Base-by-base conservation (phyloP, 2,888 invertebrate species). In the Caenorhabditis drosophilae region DNA sequence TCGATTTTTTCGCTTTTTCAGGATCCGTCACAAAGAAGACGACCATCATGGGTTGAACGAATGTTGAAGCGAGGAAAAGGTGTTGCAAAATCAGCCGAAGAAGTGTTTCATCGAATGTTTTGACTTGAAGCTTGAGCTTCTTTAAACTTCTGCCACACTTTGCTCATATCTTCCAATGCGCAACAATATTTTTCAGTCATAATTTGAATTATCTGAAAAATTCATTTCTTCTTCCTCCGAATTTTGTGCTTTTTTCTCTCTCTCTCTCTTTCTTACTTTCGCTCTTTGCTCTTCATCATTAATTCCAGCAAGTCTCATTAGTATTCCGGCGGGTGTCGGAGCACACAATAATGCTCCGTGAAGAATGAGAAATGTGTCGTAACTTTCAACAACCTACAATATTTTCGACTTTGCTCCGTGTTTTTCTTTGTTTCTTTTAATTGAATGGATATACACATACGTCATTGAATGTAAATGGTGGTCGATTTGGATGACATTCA, bases 1-100 rank as follows among this genome's bases (percentile, higher is more conserved):
- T 15, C 6, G 25, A n/a, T 25, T 6, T 38, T 6, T n/a, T 22
- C 11, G 18, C 11, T 26, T 25, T 45, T 58, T 20, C 26, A 63
- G 63, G 57, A 63, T 26, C 63, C 63, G 7, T 49, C 57, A 1
- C 52, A 58, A 50, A 31, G 58, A 16, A 22, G 57, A 12, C 53
- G 63, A 27, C 63, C 54, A 15, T 63, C 63, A 7, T 72, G 68
- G 67, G 61, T 76, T 38, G 71, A 70, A 20, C 61, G 75, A 15
- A 63, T 79, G 20, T 53, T 79, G 34, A 70, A 73, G 23, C 47
- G 74, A 6, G 80, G 80, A 40, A 70, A 76, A 40, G 70, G 67
- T 20, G 75, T 79, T 18, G 79, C 79, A 26, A 79, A 79, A 45
- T 76, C 76, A 12, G 80, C 80, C 25, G 79, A 80, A 46, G 78